phyloP scores from a whole-genome alignment of 2,113 vertebrate genomes.

The Mystacornis crossleyi region DNA sequence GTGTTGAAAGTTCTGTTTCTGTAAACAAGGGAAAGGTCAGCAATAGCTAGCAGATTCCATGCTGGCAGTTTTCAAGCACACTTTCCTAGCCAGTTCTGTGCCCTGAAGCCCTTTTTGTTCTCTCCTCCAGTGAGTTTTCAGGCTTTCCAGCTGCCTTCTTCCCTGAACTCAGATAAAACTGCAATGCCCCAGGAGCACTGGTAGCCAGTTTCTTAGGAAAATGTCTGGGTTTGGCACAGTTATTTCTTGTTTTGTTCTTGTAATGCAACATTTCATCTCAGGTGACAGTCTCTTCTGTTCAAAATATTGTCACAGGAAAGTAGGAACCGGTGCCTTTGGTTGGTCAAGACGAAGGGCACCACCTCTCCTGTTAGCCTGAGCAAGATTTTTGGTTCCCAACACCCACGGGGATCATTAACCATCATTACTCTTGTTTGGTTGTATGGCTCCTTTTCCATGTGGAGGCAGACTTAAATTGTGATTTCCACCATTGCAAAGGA shows the following conservation, averaged over 20 bases:
- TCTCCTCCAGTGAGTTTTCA: background rate
- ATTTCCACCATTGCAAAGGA: background rate
- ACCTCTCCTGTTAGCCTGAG: background rate
- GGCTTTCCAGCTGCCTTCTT: background rate
- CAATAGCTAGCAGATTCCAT: background rate
- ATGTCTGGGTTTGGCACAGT: background rate
- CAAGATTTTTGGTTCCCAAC: background rate
- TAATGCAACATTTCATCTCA: background rate
- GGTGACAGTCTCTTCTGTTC: background rate
- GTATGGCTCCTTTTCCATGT: background rate
- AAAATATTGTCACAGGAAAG: background rate
- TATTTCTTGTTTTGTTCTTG: background rate
- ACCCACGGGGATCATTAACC: background rate
- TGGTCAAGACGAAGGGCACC: background rate
- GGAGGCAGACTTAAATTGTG: background rate
- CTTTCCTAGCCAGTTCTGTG: background rate
- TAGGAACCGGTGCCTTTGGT: background rate
- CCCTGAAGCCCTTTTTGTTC: background rate
- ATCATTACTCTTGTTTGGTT: background rate
- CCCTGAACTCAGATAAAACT: background rate
- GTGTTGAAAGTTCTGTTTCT: background rate
- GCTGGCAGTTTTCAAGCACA: background rate
- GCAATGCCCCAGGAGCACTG: background rate
- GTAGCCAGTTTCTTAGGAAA: background rate
- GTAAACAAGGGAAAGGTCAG: constrained; percentile 1